Percentiles rank a stretch among this genome's conserved stretches.
phyloP scores from a whole-genome alignment of 2,113 vertebrate genomes.

The Plecotus auritus region DNA sequence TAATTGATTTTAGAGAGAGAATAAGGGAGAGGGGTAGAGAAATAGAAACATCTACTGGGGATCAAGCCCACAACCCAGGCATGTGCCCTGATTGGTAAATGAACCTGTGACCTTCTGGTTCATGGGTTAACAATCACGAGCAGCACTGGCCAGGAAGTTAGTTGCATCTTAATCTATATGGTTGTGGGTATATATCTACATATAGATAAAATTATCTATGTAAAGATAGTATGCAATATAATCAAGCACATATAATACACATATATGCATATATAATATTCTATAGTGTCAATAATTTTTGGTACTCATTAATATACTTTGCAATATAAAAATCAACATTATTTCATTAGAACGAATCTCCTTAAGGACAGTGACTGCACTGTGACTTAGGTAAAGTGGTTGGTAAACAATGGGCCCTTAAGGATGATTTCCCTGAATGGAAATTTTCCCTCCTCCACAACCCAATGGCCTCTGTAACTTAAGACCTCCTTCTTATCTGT shows the following conservation, averaged over 20 bases:
- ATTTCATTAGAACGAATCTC: not conserved
- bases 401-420: not conserved
- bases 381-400: not conserved
- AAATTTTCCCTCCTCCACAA: not conserved
- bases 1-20: no score
- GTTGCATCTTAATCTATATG: not conserved
- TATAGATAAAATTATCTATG: not conserved
- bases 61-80: no score
- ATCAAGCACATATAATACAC: not conserved
- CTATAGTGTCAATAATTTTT: not conserved
- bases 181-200: not conserved
- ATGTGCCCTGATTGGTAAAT: no score
- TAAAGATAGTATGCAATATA: not conserved
- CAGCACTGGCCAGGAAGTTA: not conserved
- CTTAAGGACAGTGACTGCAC: not conserved
- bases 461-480: accelerated
- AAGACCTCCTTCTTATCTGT: not conserved
- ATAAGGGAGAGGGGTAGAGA: no score
- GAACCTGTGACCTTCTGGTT: no score
- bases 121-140: no score
- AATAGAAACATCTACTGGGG: no score
- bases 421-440: not conserved
- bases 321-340: not conserved
- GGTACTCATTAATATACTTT: not conserved
- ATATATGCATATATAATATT: not conserved